These are phyloP conservation scores for Conus betulinus DNA, from an alignment of 1,140 invertebrate genomes.

Conservation along the genomic window DNA sequence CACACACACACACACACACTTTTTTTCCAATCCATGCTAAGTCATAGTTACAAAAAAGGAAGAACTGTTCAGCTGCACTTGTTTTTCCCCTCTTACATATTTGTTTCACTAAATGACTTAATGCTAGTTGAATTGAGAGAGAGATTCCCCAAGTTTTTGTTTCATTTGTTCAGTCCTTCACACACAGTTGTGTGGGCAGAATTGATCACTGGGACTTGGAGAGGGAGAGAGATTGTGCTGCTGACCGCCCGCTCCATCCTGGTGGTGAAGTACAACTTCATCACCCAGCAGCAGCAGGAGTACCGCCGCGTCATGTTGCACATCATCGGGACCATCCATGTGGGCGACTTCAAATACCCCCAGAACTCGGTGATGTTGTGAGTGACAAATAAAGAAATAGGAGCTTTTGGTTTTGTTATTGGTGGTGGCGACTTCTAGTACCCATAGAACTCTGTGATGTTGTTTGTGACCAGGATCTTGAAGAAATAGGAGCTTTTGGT, in stretches of 20 bases:
- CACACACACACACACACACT: too few relatives aligned
- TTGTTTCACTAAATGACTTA: too few relatives aligned
- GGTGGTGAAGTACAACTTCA: conserved; percentile 89
- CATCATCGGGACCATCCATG: conserved; percentile 83
- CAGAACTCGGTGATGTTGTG: conserved; percentile 87
- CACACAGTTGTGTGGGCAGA: background rate
- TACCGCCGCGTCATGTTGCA: conserved; percentile 82
- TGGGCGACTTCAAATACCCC: conserved; percentile 88
- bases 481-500: too few relatives aligned
- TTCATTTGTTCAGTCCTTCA: too few relatives aligned
- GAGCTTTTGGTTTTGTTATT: too few relatives aligned
- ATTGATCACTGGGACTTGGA: background rate
- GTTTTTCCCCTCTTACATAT: too few relatives aligned
- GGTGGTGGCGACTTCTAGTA: conserved; percentile 86
- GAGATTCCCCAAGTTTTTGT: too few relatives aligned
- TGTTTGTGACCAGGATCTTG: too few relatives aligned
- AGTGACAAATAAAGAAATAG: conserved; percentile 75
- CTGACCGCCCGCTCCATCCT: conserved; percentile 80
- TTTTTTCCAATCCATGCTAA: too few relatives aligned
- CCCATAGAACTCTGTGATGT: conserved; percentile 85
- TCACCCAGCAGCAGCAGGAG: conserved; percentile 84
- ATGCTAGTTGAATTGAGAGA: too few relatives aligned
- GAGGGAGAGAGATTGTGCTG: conserved; percentile 17
- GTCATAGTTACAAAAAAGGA: too few relatives aligned
- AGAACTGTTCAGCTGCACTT: too few relatives aligned